Percentiles rank a stretch among this genome's conserved stretches.
Evolutionary conservation across 2,797 vertebrate genomes (phyloP).

Genomic region (Pangasius macronema): DNA sequence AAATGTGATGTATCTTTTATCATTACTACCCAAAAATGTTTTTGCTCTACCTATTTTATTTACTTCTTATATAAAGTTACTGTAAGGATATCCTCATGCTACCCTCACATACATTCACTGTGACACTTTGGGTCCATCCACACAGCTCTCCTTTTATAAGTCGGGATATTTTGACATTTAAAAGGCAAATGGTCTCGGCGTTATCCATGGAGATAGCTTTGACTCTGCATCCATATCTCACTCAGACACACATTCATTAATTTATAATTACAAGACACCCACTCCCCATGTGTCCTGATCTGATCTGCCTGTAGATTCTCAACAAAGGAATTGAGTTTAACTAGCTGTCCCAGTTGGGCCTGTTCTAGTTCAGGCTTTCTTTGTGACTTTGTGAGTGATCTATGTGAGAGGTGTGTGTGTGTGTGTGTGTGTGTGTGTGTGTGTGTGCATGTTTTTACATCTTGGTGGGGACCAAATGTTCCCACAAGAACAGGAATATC

Average conservation of each 20-base stretch:
- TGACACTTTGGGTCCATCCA: conserved; percentile 19
- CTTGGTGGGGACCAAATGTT: not conserved
- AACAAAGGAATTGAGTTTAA: conserved; percentile 8
- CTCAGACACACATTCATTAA: conserved; percentile 82
- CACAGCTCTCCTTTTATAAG: conserved; percentile 57
- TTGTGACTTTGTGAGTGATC: conserved; percentile 12
- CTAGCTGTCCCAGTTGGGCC: conserved; percentile 18
- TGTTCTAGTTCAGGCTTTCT: conserved; percentile 23
- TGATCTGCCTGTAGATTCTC: conserved; percentile 40
- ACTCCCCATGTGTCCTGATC: conserved; percentile 66
- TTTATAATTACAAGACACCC: conserved; percentile 77
- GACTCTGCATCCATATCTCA: conserved; percentile 79
- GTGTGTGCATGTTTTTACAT: too few species aligned
- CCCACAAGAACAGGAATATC: not conserved
- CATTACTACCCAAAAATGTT: not conserved
- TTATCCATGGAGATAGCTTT: conserved; percentile 77
- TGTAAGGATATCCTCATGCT: not conserved
- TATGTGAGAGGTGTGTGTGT: not conserved
- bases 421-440: not conserved
- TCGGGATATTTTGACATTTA: conserved; percentile 78
- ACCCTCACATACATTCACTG: not conserved
- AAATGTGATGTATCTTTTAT: not conserved
- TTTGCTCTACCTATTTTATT: not conserved
- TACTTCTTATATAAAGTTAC: not conserved
- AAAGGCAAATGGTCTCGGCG: conserved; percentile 70